Conservation (phyloP, 2,888 invertebrate genomes). For the Phrixothrix hirtus region DNA sequence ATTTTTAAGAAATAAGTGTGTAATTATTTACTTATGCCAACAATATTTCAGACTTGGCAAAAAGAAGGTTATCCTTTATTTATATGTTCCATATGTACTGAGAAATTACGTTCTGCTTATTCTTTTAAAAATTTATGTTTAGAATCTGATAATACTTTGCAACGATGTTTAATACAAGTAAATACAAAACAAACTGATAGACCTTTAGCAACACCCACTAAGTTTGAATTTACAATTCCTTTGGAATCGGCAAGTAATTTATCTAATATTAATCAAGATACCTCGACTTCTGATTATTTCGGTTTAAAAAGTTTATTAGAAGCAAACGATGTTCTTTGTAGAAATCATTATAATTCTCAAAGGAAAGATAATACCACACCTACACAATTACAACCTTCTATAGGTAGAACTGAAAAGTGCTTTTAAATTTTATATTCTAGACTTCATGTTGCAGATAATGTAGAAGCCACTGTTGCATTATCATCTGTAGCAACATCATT, state of each 20-base stretch:
- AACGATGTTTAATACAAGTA: conserved; percentile 19
- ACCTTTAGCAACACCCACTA: conserved; percentile 41
- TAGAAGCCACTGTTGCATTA: neutral
- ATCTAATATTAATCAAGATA: conserved; percentile 41
- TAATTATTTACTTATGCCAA: no score
- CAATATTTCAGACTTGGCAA: conserved; percentile 28
- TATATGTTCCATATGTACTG: conserved; percentile 25
- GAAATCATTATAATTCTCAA: conserved; percentile 22
- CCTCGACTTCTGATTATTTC: conserved; percentile 46
- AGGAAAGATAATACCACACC: conserved; percentile 7
- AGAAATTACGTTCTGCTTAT: conserved; percentile 25
- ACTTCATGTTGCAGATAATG: no score
- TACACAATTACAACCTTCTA: conserved; percentile 2
- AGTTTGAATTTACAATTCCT: conserved; percentile 43
- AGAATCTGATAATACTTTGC: conserved; percentile 22
- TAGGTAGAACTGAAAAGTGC: neutral
- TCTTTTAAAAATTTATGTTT: conserved; percentile 29
- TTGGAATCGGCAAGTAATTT: conserved; percentile 34
- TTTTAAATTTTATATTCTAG: neutral
- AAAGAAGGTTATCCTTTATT: conserved; percentile 22
- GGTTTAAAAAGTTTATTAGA: conserved; percentile 50
- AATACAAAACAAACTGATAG: conserved; percentile 32
- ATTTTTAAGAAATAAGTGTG: no score
- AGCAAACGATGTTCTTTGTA: conserved; percentile 42
- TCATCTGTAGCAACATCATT: conserved; percentile 8